Percentiles rank a stretch among this genome's conserved stretches.
Evolutionary conservation across 1,140 invertebrate species (phyloP).

Genomic region (Gonioctena quinquepunctata): DNA sequence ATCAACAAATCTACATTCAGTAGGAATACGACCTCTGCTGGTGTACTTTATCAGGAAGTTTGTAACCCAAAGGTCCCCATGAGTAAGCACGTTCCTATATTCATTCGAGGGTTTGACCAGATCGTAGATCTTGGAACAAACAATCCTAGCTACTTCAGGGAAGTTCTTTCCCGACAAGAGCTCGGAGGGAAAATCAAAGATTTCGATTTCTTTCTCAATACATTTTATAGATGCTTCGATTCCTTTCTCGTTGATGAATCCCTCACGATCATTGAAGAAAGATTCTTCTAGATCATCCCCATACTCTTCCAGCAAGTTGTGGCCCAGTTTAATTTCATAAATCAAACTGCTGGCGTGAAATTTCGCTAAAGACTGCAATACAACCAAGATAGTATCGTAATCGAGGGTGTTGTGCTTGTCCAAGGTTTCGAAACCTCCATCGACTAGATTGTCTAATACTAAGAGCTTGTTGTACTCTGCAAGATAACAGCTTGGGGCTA

Average conservation of each 20-base stretch:
- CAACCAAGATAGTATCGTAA: conserved; percentile 37
- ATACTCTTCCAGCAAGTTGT: conserved; percentile 26
- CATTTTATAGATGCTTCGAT: conserved; percentile 30
- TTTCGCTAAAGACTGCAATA: conserved; percentile 46
- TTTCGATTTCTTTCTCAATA: conserved; percentile 28
- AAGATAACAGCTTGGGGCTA: conserved; percentile 30
- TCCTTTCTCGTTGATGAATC: conserved; percentile 24
- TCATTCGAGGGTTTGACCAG: conserved; percentile 31
- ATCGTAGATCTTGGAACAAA: conserved; percentile 21
- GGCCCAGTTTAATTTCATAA: conserved; percentile 41
- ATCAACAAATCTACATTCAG: conserved; percentile 55
- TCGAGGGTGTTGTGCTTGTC: conserved; percentile 42
- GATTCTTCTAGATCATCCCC: conserved; percentile 36
- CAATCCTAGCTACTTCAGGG: not conserved
- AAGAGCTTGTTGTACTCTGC: conserved; percentile 31
- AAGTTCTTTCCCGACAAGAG: conserved; percentile 10
- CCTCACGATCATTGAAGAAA: conserved; percentile 24
- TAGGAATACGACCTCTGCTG: conserved; percentile 39
- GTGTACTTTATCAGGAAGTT: conserved; percentile 56
- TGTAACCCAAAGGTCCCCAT: conserved; percentile 57
- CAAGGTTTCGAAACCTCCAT: conserved; percentile 34
- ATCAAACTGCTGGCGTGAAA: conserved; percentile 51
- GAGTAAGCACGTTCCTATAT: conserved; percentile 51
- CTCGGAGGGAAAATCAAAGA: conserved; percentile 18
- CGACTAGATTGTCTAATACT: conserved; percentile 38